Evolutionary conservation across 2,888 invertebrate genomes (phyloP).

Genomic region (Dioctria rufipes): DNA sequence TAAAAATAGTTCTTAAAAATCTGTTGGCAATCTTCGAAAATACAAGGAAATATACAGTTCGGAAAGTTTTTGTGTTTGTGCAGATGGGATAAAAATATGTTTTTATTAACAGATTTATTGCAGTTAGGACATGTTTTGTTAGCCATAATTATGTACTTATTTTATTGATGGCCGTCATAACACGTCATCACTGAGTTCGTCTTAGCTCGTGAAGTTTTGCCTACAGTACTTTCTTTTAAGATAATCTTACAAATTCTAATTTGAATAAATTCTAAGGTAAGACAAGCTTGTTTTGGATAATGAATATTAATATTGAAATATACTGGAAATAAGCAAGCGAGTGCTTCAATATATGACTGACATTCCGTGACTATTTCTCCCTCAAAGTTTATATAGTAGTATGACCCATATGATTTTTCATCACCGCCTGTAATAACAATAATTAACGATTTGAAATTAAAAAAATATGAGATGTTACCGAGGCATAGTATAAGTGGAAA

Average conservation of each 20-base stretch:
- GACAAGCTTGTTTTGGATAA: neutral
- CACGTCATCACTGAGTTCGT: neutral
- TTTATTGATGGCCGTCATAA: neutral
- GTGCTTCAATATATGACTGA: neutral
- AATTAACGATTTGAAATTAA: neutral
- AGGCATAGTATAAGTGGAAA: neutral
- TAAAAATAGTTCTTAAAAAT: no score
- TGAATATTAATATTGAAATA: no score
- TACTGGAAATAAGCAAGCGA: no score
- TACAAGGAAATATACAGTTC: neutral
- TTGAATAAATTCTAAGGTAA: neutral
- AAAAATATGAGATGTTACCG: neutral
- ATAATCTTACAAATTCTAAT: neutral
- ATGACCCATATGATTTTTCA: neutral
- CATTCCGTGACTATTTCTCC: neutral
- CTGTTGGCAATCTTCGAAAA: neutral
- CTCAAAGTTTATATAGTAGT: neutral
- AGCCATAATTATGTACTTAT: neutral
- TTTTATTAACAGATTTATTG: no score
- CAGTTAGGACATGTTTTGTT: neutral
- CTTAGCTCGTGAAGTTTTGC: neutral
- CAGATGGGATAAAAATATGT: no score
- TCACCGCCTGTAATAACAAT: neutral
- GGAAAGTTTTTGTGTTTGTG: neutral
- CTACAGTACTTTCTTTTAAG: neutral